These are phyloP conservation scores for Astropecten irregularis DNA, from an alignment of 53 echinoderm and acorn worm genomes.

Conservation along the genomic window DNA sequence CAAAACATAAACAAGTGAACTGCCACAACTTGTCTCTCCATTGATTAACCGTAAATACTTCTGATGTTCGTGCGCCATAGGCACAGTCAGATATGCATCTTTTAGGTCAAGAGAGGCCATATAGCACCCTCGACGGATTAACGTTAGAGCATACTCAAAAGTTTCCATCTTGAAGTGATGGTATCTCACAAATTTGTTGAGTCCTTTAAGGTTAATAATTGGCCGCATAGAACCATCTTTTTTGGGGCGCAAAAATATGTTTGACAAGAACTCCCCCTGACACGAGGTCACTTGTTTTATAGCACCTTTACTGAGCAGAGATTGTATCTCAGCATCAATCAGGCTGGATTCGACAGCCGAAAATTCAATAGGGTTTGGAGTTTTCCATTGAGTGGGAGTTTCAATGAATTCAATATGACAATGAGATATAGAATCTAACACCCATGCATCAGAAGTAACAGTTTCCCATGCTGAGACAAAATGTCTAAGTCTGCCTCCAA, in stretches of 20 bases:
- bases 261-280: not conserved
- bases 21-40: too few species aligned
- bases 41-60: too few species aligned
- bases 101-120: not conserved
- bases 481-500: not conserved
- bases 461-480: not conserved
- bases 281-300: not conserved
- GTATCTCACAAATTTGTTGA: not conserved
- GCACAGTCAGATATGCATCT: too few species aligned
- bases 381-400: not conserved
- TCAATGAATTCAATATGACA: slow-evolving; percentile 2
- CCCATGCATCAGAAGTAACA: slow-evolving; percentile 13
- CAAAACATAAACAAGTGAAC: too few species aligned
- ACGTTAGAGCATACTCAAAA: not conserved
- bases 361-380: not conserved
- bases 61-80: not conserved
- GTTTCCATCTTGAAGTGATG: slow-evolving; percentile 37
- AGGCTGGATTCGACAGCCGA: not conserved
- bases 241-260: not conserved
- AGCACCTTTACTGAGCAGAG: not conserved
- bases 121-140: not conserved
- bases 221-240: not conserved
- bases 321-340: not conserved
- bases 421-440: not conserved
- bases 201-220: not conserved